A percentile compares a stretch with the other conserved stretches of the same genome.
Evolutionary conservation across 1,140 invertebrate species (phyloP).

Genomic region (Drosophila micromelanica): DNA sequence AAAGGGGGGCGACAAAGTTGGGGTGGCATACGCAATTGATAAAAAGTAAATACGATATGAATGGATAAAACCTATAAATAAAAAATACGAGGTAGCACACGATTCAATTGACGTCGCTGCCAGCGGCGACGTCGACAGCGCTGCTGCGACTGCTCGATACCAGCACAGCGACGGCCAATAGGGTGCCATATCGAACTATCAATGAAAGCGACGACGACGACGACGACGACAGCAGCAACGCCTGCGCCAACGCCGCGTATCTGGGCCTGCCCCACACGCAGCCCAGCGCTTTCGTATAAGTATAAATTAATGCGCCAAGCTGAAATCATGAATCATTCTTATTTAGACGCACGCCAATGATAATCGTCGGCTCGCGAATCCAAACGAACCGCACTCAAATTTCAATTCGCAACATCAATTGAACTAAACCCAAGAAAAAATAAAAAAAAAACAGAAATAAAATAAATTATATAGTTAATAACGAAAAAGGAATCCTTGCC

Average conservation of each 20-base stretch:
- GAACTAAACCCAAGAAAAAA: background rate
- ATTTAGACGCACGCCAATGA: constrained; percentile 77
- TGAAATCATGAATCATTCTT: constrained; percentile 76
- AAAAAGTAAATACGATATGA: constrained; percentile 37
- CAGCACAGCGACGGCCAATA: constrained; percentile 15
- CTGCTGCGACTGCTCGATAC: constrained; percentile 7
- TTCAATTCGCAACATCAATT: background rate
- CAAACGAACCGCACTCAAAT: constrained; percentile 2
- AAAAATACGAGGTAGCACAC: constrained; percentile 11
- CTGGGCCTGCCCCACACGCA: constrained; percentile 60
- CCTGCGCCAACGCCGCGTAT: background rate
- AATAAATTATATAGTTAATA: no score
- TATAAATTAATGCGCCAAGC: constrained; percentile 74
- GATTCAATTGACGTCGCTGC: constrained; percentile 54
- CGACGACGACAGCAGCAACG: constrained; percentile 12
- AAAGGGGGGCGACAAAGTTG: background rate
- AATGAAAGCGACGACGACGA: constrained; percentile 19
- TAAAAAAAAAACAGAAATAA: background rate
- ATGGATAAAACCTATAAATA: constrained; percentile 31
- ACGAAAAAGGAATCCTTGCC: background rate
- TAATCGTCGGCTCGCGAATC: constrained; percentile 61
- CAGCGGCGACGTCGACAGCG: background rate
- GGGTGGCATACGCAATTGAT: constrained; percentile 39
- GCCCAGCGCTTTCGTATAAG: constrained; percentile 71
- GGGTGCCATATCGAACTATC: constrained; percentile 23